Evolutionary conservation across 2,888 invertebrate species (phyloP).

Genomic region (Dasypogon diadema): DNA sequence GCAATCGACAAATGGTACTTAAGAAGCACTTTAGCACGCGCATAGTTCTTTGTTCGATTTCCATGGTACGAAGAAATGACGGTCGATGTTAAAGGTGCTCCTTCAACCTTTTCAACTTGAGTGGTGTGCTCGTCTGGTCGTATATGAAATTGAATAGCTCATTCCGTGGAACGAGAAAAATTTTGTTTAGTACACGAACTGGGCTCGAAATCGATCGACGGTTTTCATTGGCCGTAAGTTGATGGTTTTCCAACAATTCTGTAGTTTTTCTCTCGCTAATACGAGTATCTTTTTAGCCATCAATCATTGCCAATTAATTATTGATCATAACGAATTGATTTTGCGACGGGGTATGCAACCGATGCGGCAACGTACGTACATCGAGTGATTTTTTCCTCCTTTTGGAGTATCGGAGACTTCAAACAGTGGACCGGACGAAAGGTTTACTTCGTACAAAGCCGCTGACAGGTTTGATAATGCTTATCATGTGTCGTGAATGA

Average conservation of each 20-base stretch:
- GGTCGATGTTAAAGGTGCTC: slow-evolving; percentile 36
- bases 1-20: slow-evolving; percentile 43
- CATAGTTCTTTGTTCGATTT: slow-evolving; percentile 51
- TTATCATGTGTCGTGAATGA: slow-evolving; percentile 33
- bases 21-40: slow-evolving; percentile 52
- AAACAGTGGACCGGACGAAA: slow-evolving; percentile 3
- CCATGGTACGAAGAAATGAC: slow-evolving; percentile 28
- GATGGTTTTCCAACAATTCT: slow-evolving; percentile 39
- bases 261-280: slow-evolving; percentile 32
- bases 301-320: slow-evolving; percentile 52
- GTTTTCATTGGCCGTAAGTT: not conserved
- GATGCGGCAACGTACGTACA: not conserved
- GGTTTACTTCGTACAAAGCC: slow-evolving; percentile 6
- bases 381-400: not conserved
- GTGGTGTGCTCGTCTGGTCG: not conserved
- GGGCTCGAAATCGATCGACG: slow-evolving; percentile 5
- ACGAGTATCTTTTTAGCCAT: slow-evolving; percentile 38
- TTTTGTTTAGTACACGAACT: not conserved
- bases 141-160: slow-evolving; percentile 36
- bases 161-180: slow-evolving; percentile 14
- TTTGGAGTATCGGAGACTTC: not conserved
- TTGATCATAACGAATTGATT: slow-evolving; percentile 50
- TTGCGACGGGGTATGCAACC: slow-evolving; percentile 20
- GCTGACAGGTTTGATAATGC: slow-evolving; percentile 40
- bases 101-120: slow-evolving; percentile 34